Evolutionary conservation across 2,113 vertebrate genomes (phyloP), one percentile per base, ranked within the genome.

Genomic region (Scomber colias): DNA sequence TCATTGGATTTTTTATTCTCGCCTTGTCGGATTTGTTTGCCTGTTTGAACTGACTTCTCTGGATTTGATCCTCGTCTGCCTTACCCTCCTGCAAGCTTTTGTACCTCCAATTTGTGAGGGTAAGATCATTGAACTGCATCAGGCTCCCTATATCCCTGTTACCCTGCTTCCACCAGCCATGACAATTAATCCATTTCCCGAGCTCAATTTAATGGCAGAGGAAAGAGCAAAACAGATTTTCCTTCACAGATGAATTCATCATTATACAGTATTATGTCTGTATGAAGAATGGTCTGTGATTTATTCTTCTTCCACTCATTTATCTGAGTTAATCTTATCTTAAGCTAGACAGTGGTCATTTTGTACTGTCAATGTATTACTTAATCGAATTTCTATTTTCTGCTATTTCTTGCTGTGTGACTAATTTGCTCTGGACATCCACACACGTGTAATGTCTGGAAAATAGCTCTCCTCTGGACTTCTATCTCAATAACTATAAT

Each of bases 301-400:
- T 63, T 75, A 71, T 62, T 83, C 69, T 15, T 73, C 30, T 55
- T 24, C 5, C 24, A 56, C 15, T 79, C 77, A 60, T 92, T 86
- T 62, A 81, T 87, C 79, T 66, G 69, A 80, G 76, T 73, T 85
- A 66, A 85, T 88, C 84, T 83, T 73, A 87, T 89, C 84, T 85
- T 67, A 75, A 84, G 56, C 53, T 51, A 51, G 60, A 46, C n/a
- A 14, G 72, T 79, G 75, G 86, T 90, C 62, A 84, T 90, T 90
- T 87, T 45, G n/a, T 72, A 64, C 53, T 69, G 40, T 81, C 62
- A 64, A 67, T 3, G 14, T 82, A 48, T 90, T 84, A 71, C 16
- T 71, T 88, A 85, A 91, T 90, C 77, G 68, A 48, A 85, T 89
- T 72, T 84, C 12, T 57, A 66, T 83, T 82, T 81, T 67, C 64